Base-by-base conservation (phyloP, 1,140 invertebrate genomes). In the Drosophila virilis region DNA sequence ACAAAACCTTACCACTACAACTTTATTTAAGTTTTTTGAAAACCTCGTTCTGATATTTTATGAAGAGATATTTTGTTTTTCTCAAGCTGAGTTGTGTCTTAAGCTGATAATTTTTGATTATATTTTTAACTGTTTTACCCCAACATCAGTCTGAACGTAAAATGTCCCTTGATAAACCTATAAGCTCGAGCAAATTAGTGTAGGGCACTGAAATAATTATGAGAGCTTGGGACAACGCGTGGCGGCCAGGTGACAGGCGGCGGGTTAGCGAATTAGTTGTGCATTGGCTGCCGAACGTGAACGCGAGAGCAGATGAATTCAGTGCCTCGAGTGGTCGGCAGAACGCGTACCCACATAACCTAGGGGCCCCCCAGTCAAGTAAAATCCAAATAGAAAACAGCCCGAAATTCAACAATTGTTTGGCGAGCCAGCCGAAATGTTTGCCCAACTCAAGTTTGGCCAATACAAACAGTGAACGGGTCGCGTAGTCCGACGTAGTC, bases 251-350 rank as follows among this genome's bases (percentile, higher is more conserved):
- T 81, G 82, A 79, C 78, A 55, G 64, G 62, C 50, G 59, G 70
- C 66, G 67, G 33, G 78, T 37, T 70, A 38, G 75, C 59, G 67
- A 80, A 79, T 85, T 86, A 88, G 83, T 85, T 51, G 81, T 81
- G 66, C 75, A 71, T 80, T 66, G 78, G 74, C 58, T 67, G 80
- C 77, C 81, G 69, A 77, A 69, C 74, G 54, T 22, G 55, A 55
- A 51, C 60, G 52, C 79, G 17, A 28, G 42, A 66, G 77, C 65
- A 76, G 82, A 78, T 78, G 62, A 62, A 84, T 73, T 73, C 62
- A 40, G 67, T 70, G 67, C 50, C 58, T 70, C 59, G 67, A 70
- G 60, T 64, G 43, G 45, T 67, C 45, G 52, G 51, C 33, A 17
- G 17, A 45, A 45, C 32, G 32, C 32, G 22, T 28, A 22, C 28